Conservation (phyloP, 2,797 vertebrate species). For the Numenius phaeopus region DNA sequence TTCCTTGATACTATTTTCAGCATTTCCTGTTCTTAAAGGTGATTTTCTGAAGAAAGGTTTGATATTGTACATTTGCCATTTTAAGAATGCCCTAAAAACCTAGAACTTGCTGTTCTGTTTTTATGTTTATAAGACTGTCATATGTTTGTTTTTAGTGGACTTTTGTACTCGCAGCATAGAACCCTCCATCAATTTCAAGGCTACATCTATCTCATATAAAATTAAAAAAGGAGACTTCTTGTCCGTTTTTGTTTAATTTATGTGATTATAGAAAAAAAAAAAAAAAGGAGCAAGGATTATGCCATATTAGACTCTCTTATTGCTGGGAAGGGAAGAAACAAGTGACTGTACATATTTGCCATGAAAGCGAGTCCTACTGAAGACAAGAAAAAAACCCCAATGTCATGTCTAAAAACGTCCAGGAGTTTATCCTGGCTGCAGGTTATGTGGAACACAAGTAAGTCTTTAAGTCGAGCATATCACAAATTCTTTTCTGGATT, state of each 20-base stretch:
- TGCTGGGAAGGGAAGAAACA: not conserved
- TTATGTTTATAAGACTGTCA: not conserved
- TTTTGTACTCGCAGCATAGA: not conserved
- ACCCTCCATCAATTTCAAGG: not conserved
- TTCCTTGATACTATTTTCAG: not conserved
- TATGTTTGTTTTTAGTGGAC: not conserved
- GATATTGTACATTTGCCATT: not conserved
- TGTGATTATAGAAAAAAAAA: not conserved
- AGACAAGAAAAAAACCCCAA: not conserved
- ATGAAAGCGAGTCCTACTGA: not conserved
- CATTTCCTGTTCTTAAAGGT: not conserved
- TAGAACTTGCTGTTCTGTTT: not conserved
- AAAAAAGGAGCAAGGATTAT: not conserved
- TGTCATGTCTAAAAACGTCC: not conserved
- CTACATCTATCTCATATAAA: not conserved
- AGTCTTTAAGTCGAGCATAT: not conserved
- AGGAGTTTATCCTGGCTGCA: not conserved
- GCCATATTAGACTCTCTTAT: not conserved
- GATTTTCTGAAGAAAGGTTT: not conserved
- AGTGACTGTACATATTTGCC: not conserved
- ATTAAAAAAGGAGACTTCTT: not conserved
- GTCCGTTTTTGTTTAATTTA: not conserved
- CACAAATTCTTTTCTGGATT: constrained; percentile 4
- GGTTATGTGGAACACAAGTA: not conserved
- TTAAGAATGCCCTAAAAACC: not conserved